These are phyloP conservation scores for Lepidocyrtoides sp. DNA, from an alignment of 2,888 invertebrate species.

Conservation along the genomic window DNA sequence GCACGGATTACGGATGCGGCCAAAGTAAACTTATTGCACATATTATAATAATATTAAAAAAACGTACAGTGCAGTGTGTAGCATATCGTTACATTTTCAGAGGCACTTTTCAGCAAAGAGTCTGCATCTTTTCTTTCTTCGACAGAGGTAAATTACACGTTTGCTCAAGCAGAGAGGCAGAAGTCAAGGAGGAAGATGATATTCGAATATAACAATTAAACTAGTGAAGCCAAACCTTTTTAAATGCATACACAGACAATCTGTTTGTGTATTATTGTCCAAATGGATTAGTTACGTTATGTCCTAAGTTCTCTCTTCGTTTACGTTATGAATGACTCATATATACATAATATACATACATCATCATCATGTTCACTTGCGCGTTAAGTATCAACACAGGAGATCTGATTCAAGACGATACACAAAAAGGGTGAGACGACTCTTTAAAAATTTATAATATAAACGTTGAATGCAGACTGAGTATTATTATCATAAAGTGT, in stretches of 20 bases:
- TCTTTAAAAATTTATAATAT: conserved; percentile 11
- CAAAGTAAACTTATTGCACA: background rate
- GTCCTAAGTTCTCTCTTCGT: conserved; percentile 15
- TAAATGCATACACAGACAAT: background rate
- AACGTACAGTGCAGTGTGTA: background rate
- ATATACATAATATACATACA: background rate
- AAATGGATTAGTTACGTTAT: conserved; percentile 30
- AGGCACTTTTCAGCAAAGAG: conserved; percentile 20
- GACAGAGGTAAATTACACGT: conserved; percentile 69
- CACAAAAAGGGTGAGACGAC: conserved; percentile 68
- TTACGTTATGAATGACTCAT: conserved; percentile 56
- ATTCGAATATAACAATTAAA: conserved; percentile 48
- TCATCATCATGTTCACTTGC: conserved; percentile 18
- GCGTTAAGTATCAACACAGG: conserved; percentile 76
- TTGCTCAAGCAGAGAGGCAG: conserved; percentile 44
- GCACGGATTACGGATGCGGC: background rate
- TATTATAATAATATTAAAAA: background rate
- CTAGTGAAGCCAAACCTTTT: conserved; percentile 19
- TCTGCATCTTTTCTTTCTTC: conserved; percentile 70
- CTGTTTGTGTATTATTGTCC: conserved; percentile 2
- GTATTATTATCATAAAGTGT: conserved; percentile 52
- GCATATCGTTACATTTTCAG: background rate
- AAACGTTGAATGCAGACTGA: background rate
- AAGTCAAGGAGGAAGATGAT: conserved; percentile 36
- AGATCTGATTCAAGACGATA: conserved; percentile 69